Percentiles rank a stretch among this genome's conserved stretches.
Conservation (phyloP, 2,888 invertebrate species). For the Athripsodes cinereus region DNA sequence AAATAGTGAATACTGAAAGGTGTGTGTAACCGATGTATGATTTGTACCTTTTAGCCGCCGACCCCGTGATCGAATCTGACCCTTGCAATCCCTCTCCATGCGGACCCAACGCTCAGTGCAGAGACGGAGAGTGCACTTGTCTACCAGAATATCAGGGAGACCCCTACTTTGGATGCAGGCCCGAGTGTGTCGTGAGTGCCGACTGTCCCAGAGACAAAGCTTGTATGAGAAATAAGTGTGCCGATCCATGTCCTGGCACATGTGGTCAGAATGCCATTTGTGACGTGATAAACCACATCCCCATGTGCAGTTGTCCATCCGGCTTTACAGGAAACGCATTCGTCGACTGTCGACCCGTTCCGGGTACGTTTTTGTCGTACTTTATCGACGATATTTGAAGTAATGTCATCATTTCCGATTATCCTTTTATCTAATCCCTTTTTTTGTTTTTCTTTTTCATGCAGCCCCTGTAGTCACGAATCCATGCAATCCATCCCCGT, state of each 20-base stretch:
- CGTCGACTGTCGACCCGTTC: conserved; percentile 42
- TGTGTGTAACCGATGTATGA: not conserved
- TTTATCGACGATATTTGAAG: not conserved
- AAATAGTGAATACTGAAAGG: not conserved
- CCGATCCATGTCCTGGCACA: conserved; percentile 68
- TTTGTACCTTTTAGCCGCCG: conserved; percentile 24
- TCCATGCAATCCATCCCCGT: conserved; percentile 63
- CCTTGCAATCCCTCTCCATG: conserved; percentile 63
- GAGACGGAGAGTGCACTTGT: conserved; percentile 64
- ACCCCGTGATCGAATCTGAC: conserved; percentile 37
- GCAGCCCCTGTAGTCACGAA: conserved; percentile 36
- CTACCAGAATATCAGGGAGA: conserved; percentile 69
- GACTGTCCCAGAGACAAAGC: conserved; percentile 64
- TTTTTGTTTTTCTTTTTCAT: conserved; percentile 3
- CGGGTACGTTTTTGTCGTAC: conserved; percentile 13
- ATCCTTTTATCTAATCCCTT: not conserved
- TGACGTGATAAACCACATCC: conserved; percentile 67
- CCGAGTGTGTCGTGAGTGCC: conserved; percentile 67
- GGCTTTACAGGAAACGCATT: conserved; percentile 69
- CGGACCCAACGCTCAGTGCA: conserved; percentile 66
- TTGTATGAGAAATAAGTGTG: conserved; percentile 65
- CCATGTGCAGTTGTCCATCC: conserved; percentile 65
- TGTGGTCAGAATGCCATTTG: conserved; percentile 68
- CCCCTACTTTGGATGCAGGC: conserved; percentile 70
- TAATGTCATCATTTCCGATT: not conserved